A percentile compares a stretch with the other conserved stretches of the same genome.
These are phyloP conservation scores for Cheilinus undulatus DNA, from an alignment of 2,113 vertebrate species.

Conservation along the genomic window DNA sequence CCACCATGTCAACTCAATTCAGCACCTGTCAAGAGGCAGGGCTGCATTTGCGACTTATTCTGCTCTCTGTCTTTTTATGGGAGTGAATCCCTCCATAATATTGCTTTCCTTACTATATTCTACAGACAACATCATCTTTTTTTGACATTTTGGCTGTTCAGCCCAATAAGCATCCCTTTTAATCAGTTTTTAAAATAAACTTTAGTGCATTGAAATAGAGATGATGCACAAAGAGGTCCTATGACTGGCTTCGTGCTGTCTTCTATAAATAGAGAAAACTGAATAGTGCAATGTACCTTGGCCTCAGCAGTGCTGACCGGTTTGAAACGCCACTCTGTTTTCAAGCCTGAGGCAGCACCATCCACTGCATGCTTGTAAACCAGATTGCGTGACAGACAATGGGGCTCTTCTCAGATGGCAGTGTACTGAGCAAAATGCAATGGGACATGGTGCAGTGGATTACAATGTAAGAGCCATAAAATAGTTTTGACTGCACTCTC, in stretches of 20 bases:
- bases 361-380: slow-evolving; percentile 14
- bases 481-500: background rate
- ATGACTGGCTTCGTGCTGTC: background rate
- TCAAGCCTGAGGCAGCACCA: slow-evolving; percentile 21
- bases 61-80: background rate
- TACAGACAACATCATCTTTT: background rate
- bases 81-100: background rate
- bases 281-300: slow-evolving; percentile 1
- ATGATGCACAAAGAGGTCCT: background rate
- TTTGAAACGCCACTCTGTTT: slow-evolving; percentile 12
- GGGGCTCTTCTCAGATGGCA: slow-evolving; percentile 40
- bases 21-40: slow-evolving; percentile 29
- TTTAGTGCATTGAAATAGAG: background rate
- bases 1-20: slow-evolving; percentile 7
- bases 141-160: background rate
- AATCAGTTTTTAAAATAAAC: too few relatives aligned
- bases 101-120: too few relatives aligned
- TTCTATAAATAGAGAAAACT: slow-evolving; percentile 9
- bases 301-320: background rate
- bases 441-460: slow-evolving; percentile 25
- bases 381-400: slow-evolving; percentile 45
- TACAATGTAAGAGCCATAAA: slow-evolving; percentile 35
- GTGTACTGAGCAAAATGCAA: slow-evolving; percentile 18
- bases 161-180: background rate
- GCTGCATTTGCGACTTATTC: background rate